phyloP scores from a whole-genome alignment of 2,797 vertebrate species.

The Pangasius larnaudii region DNA sequence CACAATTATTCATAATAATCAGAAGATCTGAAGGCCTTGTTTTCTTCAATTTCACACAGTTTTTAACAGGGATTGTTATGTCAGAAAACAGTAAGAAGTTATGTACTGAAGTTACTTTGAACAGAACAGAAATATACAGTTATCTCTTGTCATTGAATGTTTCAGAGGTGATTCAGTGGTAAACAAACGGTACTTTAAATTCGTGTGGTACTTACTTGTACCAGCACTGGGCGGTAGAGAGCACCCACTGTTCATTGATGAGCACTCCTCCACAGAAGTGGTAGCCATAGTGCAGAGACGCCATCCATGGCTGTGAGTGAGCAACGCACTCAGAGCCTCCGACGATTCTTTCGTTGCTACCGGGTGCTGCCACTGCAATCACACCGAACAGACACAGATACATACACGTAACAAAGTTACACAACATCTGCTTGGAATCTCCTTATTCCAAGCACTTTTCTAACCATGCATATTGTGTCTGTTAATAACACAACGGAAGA shows the following conservation, averaged over 20 bases:
- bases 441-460: not conserved
- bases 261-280: conserved; percentile 77
- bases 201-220: conserved; percentile 69
- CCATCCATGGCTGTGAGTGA: conserved; percentile 74
- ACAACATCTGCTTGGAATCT: not conserved
- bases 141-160: no score
- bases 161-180: not conserved
- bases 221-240: conserved; percentile 79
- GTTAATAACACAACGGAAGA: not conserved
- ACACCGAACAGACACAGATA: not conserved
- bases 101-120: not conserved
- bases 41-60: not conserved
- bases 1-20: not conserved
- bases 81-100: not conserved
- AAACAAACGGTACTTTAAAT: not conserved
- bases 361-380: conserved; percentile 67
- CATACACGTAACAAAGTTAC: not conserved
- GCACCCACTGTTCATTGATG: conserved; percentile 73
- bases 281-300: conserved; percentile 73
- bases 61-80: not conserved
- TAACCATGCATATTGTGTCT: not conserved
- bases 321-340: conserved; percentile 69
- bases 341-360: conserved; percentile 68
- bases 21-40: not conserved
- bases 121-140: not conserved